Evolutionary conservation across 2,113 vertebrate species (phyloP).

Genomic region (mouse (Mus musculus)): GRCm39 chr2:45629501-45630000

Average conservation of each 20-base stretch:
- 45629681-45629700: conserved; percentile 39
- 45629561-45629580: not conserved
- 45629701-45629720: not conserved
- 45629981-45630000: too few species aligned
- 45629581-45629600: conserved; percentile 48
- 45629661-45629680: not conserved
- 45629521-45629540: not conserved
- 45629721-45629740: not conserved
- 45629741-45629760: conserved; percentile 25
- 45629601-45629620: conserved; percentile 60
- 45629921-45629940: not conserved
- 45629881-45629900: not conserved
- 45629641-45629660: conserved; percentile 9
- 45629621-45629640: conserved; percentile 54
- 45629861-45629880: not conserved
- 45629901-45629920: not conserved
- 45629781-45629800: not conserved
- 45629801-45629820: not conserved
- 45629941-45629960: not conserved
- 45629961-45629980: not conserved
- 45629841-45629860: not conserved
- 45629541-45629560: not conserved
- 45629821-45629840: not conserved
- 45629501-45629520: not conserved
- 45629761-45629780: not conserved